phyloP scores from a whole-genome alignment of 2,888 invertebrate genomes.

The Scaptomyza polygonia region DNA sequence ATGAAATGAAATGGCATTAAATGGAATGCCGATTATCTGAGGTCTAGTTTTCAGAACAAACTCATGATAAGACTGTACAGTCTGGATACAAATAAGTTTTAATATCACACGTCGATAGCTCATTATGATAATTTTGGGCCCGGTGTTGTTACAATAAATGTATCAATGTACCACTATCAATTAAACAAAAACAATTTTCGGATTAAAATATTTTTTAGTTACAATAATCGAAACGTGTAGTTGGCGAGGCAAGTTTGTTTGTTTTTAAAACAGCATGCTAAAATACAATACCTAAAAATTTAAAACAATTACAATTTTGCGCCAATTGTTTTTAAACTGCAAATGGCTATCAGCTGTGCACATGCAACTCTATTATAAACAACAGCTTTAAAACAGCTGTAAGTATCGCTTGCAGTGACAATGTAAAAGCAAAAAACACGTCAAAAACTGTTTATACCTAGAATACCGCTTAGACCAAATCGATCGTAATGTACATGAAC shows the following conservation, averaged over 20 bases:
- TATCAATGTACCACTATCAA: too few relatives aligned
- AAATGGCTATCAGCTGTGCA: neutral
- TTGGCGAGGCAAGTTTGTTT: neutral
- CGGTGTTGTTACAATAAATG: too few relatives aligned
- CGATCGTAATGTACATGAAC: neutral
- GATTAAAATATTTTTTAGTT: too few relatives aligned
- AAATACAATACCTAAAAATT: neutral
- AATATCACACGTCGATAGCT: too few relatives aligned
- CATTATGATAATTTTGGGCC: too few relatives aligned
- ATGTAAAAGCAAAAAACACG: neutral
- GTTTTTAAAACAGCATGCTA: neutral
- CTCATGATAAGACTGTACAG: too few relatives aligned
- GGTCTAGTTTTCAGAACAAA: too few relatives aligned
- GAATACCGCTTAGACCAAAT: neutral
- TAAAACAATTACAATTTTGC: neutral
- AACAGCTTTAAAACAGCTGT: conserved; percentile 42
- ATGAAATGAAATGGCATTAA: too few relatives aligned
- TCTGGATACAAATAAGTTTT: too few relatives aligned
- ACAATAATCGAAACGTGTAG: neutral
- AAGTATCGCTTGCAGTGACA: neutral
- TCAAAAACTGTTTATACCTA: conserved; percentile 1
- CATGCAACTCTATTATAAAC: conserved; percentile 17
- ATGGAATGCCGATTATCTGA: too few relatives aligned
- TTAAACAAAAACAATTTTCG: too few relatives aligned
- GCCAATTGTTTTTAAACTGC: neutral